Base-by-base conservation (phyloP, 2,888 invertebrate genomes). In the Hypomecis atomaria region DNA sequence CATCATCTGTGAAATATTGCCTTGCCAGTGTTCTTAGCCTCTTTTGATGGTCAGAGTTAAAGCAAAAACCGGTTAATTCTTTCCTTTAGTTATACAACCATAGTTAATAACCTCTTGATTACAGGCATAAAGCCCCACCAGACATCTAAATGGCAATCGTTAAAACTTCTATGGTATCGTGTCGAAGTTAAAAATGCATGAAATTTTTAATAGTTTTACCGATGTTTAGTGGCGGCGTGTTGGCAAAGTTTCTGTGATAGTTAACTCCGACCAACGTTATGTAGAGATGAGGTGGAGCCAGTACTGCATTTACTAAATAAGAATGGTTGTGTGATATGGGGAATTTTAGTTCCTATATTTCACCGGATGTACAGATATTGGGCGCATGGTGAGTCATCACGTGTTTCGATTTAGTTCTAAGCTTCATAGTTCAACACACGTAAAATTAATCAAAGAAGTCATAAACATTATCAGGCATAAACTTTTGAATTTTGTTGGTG, bases 181-280 rank as follows among this genome's bases (percentile, higher is more conserved):
- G 66, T 67, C 52, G 61, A 56, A 65, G 45, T 56, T 62, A 71
- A 72, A 75, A 75, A 72, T 67, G 73, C 80, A 77, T 79, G 77
- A 81, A 81, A 82, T 80, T 76, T 53, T 69, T 78, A 78, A 78
- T 78, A 71, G 72, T 67, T 65, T 61, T 45, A 40, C 63, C 56
- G 62, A 62, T 66, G 62, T 56, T 59, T 52, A 49, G 57, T 33
- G n/a, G 43, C 34, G 45, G 42, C 4, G 56, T 34, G 56, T 54
- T 59, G 52, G 52, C 49, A 8, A 62, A 66, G 59, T 60, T 66
- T 64, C 55, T 52, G 56, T 62, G 52, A 37, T 50, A 23, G 23
- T 23, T 23, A 62, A 47, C 52, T 34, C n/a, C n/a, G 36, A 33
- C 11, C 33, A 44, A 34, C 34, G 43, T 13, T 13, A 4, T 11